These are phyloP conservation scores for Drosophila barbarae DNA, from an alignment of 2,888 invertebrate species.

Conservation along the genomic window DNA sequence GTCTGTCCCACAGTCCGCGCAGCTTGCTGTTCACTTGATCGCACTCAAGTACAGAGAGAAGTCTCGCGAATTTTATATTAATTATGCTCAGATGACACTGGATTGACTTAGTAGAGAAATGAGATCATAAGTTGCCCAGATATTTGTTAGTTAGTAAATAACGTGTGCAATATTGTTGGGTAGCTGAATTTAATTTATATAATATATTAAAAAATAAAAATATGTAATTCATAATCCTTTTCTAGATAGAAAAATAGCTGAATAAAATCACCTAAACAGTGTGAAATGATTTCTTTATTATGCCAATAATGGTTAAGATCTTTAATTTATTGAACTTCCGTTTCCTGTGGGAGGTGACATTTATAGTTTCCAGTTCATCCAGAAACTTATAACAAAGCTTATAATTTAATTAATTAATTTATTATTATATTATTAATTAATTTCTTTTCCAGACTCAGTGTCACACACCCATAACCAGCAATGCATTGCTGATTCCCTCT, in stretches of 20 bases:
- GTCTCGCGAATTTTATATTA: constrained; percentile 12
- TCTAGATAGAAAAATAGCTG: not conserved
- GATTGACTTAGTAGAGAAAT: not conserved
- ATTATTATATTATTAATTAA: too few relatives aligned
- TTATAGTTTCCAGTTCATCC: not conserved
- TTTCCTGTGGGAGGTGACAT: not conserved
- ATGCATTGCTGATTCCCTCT: not conserved
- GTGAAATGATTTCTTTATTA: too few relatives aligned
- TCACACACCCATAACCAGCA: not conserved
- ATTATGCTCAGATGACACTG: constrained; percentile 9
- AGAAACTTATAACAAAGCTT: too few relatives aligned
- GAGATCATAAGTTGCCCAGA: not conserved
- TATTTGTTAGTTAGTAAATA: not conserved
- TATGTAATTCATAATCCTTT: not conserved
- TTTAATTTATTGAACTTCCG: not conserved
- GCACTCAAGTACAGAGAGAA: constrained; percentile 58
- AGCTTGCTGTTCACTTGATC: constrained; percentile 68
- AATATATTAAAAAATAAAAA: not conserved
- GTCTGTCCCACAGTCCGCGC: constrained; percentile 40
- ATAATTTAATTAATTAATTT: too few relatives aligned
- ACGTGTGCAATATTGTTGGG: not conserved
- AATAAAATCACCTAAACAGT: not conserved
- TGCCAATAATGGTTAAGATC: too few relatives aligned
- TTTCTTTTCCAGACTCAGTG: not conserved
- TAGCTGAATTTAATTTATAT: not conserved